Base-by-base conservation (phyloP, 2,888 invertebrate species). In the Colletes collaris region DNA sequence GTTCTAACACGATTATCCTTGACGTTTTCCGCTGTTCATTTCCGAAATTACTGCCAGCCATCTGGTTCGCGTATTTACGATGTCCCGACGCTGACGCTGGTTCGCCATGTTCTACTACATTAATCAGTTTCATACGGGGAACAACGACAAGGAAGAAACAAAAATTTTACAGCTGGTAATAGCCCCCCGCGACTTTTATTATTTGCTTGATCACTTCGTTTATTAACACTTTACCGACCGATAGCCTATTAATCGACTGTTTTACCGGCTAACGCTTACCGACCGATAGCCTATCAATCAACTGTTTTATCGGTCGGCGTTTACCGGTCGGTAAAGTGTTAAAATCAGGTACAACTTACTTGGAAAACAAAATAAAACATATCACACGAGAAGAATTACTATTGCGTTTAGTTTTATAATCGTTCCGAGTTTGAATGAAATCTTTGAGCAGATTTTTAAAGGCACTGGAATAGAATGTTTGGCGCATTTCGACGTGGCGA, bases 31-130 rank as follows among this genome's bases (percentile, higher is more conserved):
- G 58, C 65, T 75, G 80, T 82, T 87, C 79, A 87, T 85, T 86
- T 81, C 63, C 78, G 82, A 72, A 83, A 83, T 83, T 85, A 82
- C 74, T 58, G 49, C 66, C 53, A 63, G 84, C 88, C 87, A 86
- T 84, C 77, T 87, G 87, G 82, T 58, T 62, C 76, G 40, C 69
- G 77, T 82, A 85, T 88, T 88, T 88, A 84, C 74, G 86, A 76
- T 75, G 79, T 80, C 66, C 62, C 78, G 63, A 66, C 60, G 65
- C 65, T 78, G 72, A 83, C 56, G 67, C 66, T 79, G 56, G 27
- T 59, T 16, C 49, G 60, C 66, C 46, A 37, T 35, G 58, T 76
- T 50, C 65, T 52, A 72, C 52, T 53, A 69, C 68, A 79, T 78
- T 83, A 86, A 87, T 83, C 81, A 83, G 79, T 78, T 76, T 84